These are phyloP conservation scores for Callionymus lyra DNA, from an alignment of 2,113 vertebrate species.

Conservation along the genomic window DNA sequence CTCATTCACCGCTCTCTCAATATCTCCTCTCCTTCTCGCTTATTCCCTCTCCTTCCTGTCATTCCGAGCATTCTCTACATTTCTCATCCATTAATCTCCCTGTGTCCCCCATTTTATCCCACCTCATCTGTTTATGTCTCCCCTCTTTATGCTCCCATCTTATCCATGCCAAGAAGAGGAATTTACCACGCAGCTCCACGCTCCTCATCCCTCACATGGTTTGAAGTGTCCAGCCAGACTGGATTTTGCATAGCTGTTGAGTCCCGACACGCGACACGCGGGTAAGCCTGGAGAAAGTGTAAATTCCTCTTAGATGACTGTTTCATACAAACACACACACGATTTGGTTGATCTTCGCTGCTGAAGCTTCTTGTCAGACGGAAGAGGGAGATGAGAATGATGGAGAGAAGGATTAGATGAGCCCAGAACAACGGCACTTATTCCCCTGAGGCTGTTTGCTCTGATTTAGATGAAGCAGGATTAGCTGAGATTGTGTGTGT, in stretches of 20 bases:
- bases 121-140: neutral
- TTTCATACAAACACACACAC: slow-evolving; percentile 6
- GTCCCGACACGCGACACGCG: slow-evolving; percentile 31
- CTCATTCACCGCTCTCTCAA: neutral
- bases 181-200: slow-evolving; percentile 24
- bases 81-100: slow-evolving; percentile 21
- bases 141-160: slow-evolving; percentile 4
- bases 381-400: slow-evolving; percentile 43
- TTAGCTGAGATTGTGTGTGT: slow-evolving; percentile 35
- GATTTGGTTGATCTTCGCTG: slow-evolving; percentile 31
- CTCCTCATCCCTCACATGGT: slow-evolving; percentile 22
- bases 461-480: slow-evolving; percentile 52
- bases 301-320: too few species aligned
- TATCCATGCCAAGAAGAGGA: slow-evolving; percentile 21
- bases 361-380: slow-evolving; percentile 46
- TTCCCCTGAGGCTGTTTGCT: slow-evolving; percentile 43
- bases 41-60: neutral
- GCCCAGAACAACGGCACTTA: slow-evolving; percentile 31
- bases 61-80: neutral
- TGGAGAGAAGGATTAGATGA: slow-evolving; percentile 50
- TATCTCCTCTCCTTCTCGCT: neutral
- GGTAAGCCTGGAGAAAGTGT: slow-evolving; percentile 30
- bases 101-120: slow-evolving; percentile 10
- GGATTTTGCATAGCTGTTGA: slow-evolving; percentile 28
- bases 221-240: slow-evolving; percentile 30